Evolutionary conservation across 2,888 invertebrate genomes (phyloP).

Genomic region (Ceraclea dissimilis): DNA sequence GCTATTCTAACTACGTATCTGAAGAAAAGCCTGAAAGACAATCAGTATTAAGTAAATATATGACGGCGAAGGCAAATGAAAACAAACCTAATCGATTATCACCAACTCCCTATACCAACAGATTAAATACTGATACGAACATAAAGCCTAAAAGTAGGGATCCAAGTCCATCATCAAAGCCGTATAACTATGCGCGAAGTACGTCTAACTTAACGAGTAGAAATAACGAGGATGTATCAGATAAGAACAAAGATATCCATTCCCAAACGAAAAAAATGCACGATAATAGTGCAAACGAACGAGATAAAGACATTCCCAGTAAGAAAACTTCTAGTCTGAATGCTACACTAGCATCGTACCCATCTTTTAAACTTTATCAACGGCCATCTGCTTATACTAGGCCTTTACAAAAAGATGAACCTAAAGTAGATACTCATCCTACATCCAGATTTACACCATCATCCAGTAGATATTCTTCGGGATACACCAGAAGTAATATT

Average conservation of each 20-base stretch:
- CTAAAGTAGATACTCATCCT: constrained; percentile 10
- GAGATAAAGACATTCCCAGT: constrained; percentile 46
- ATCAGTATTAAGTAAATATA: constrained; percentile 21
- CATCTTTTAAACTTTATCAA: constrained; percentile 49
- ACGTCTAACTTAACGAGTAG: constrained; percentile 5
- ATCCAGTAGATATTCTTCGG: constrained; percentile 15
- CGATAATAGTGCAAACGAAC: constrained; percentile 50
- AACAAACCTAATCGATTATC: constrained; percentile 33
- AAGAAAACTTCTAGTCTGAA: constrained; percentile 35
- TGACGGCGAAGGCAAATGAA: constrained; percentile 20
- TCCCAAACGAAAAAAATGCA: constrained; percentile 31
- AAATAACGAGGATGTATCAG: constrained; percentile 12
- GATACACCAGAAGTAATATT: constrained; percentile 12
- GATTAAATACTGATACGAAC: constrained; percentile 36
- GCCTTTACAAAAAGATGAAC: constrained; percentile 16
- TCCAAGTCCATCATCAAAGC: constrained; percentile 46
- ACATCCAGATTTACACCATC: constrained; percentile 17
- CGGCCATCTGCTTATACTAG: constrained; percentile 30
- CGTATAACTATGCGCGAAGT: constrained; percentile 40
- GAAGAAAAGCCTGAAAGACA: constrained; percentile 22
- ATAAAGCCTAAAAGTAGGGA: constrained; percentile 45
- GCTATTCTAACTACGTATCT: constrained; percentile 35
- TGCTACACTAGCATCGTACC: constrained; percentile 31
- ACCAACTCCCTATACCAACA: constrained; percentile 44
- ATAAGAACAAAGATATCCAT: constrained; percentile 11